phyloP scores from a whole-genome alignment of 2,888 invertebrate species.

The Macrophya alboannulata region DNA sequence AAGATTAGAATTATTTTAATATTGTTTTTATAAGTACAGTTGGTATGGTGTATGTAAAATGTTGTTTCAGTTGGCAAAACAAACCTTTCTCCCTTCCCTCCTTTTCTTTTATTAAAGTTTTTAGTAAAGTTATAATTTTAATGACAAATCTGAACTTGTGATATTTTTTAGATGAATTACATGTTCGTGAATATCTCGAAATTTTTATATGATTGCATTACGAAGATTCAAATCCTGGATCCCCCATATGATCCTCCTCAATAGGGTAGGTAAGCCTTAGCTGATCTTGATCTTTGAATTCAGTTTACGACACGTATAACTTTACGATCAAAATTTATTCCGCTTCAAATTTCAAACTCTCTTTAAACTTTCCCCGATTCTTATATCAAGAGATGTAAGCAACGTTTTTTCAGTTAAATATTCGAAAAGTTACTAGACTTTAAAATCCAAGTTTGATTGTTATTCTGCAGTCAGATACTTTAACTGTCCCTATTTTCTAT shows the following conservation, averaged over 20 bases:
- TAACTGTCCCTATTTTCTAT: background rate
- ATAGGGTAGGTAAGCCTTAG: background rate
- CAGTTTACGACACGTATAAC: background rate
- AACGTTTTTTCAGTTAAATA: background rate
- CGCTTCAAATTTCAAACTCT: background rate
- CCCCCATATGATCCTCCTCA: background rate
- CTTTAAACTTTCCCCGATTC: background rate
- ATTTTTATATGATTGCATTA: background rate
- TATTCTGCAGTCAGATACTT: background rate
- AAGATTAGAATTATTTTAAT: background rate
- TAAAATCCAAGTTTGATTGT: constrained; percentile 16
- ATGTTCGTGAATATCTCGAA: background rate
- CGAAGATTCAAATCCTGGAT: background rate
- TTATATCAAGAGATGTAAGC: background rate
- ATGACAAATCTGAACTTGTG: background rate
- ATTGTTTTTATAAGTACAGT: background rate
- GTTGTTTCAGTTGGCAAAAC: background rate
- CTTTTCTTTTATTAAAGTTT: background rate
- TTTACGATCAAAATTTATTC: constrained; percentile 24
- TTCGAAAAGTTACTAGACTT: background rate
- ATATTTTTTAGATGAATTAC: background rate
- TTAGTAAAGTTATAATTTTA: background rate
- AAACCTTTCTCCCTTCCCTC: background rate
- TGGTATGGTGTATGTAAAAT: background rate
- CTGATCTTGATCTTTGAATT: background rate